phyloP scores from a whole-genome alignment of 2,113 vertebrate species.

The Oryzias woworae region DNA sequence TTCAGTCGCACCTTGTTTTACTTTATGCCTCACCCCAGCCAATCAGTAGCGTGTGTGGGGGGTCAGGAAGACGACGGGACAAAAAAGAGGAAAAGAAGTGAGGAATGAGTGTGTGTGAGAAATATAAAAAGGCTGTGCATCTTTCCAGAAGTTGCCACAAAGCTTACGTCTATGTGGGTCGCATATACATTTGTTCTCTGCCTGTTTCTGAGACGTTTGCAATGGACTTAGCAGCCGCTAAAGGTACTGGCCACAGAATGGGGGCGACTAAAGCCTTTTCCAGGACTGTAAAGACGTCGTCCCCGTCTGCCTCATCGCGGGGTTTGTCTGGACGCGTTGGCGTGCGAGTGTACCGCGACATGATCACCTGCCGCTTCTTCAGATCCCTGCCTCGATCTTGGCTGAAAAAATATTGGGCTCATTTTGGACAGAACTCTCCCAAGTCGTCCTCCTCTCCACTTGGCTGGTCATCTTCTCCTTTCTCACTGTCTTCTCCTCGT shows the following conservation, averaged over 20 bases:
- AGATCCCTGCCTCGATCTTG: constrained; percentile 70
- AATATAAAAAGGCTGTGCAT: background rate
- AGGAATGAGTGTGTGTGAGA: constrained; percentile 23
- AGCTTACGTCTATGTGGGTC: background rate
- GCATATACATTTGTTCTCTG: constrained; percentile 7
- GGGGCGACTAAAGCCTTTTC: constrained; percentile 4
- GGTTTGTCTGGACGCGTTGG: constrained; percentile 76
- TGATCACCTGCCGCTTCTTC: constrained; percentile 81
- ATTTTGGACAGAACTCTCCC: background rate
- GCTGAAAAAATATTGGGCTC: constrained; percentile 59
- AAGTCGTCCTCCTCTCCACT: constrained; percentile 1
- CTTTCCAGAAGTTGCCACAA: constrained; percentile 39
- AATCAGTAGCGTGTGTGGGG: constrained; percentile 49
- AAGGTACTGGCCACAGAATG: background rate
- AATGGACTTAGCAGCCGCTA: constrained; percentile 43
- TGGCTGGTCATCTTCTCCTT: constrained; percentile 20
- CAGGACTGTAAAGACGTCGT: constrained; percentile 2
- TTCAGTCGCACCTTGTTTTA: constrained; percentile 39
- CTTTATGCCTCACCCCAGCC: constrained; percentile 25
- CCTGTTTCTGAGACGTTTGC: background rate
- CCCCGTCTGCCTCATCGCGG: constrained; percentile 48
- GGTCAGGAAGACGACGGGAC: constrained; percentile 14
- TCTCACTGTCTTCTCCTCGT: constrained; percentile 15
- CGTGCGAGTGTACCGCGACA: constrained; percentile 80
- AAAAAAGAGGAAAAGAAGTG: constrained; percentile 1